Evolutionary conservation across 2,888 invertebrate genomes (phyloP), one percentile per base, ranked within the genome.

Genomic region (Autographa pulchrina): DNA sequence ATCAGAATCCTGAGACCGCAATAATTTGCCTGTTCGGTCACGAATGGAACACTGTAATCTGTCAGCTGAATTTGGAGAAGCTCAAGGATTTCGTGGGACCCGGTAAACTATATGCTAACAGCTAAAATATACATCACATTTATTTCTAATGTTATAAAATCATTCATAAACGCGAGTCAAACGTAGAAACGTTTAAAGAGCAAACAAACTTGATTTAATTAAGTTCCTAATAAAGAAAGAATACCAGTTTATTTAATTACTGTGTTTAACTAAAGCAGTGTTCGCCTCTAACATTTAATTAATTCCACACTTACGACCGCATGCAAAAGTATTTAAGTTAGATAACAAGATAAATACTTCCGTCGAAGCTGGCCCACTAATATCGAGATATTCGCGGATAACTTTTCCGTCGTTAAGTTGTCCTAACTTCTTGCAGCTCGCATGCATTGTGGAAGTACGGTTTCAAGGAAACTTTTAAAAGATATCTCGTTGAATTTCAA

Each of bases 361-460:
- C 11, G 48, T 62, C 71, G 18, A 75, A 70, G 58, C 65, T 56
- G 63, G 52, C 72, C 62, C 64, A 75, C 74, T 69, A 70, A 70
- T 81, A 79, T 75, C 72, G 68, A 75, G 62, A 81, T 77, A 73
- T 80, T 82, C 61, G 52, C 25, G 65, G 62, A 77, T 62, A 84
- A 79, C 68, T 79, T 83, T 79, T 70, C 73, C 70, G 66, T 79
- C 69, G 70, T 72, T 82, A 74, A 77, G 79, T 74, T 77, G 61
- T 43, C 43, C 60, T 62, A 74, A 83, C 77, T 77, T 73, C 73
- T 65, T 74, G 74, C 76, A 74, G 74, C 84, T 84, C 69, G 79
- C 75, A 86, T 86, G 88, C 86, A 87, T 88, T 86, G 86, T 86
- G 74, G 75, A 80, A 86, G 80, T 80, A 81, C 68, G 67, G 67